Evolutionary conservation across 2,797 vertebrate species (phyloP).

Genomic region (Centroberyx gerrardi): DNA sequence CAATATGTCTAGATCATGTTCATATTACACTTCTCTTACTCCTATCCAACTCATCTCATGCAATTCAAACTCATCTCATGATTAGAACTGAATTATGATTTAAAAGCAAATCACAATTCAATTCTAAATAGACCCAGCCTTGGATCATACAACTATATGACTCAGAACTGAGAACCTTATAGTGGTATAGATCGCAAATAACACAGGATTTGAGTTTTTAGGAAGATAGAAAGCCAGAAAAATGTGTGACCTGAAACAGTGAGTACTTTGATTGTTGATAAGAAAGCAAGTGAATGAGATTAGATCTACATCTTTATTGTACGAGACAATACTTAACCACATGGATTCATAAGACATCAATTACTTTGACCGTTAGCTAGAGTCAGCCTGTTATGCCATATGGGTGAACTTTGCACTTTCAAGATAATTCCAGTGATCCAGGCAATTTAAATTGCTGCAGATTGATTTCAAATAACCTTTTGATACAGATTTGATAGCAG

Average conservation of each 20-base stretch:
- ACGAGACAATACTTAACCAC: neutral
- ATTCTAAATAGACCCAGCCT: neutral
- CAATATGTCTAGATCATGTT: neutral
- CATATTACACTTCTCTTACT: neutral
- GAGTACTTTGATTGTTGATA: neutral
- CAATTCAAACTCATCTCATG: neutral
- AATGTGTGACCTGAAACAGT: neutral
- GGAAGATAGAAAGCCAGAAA: no score
- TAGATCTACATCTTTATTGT: conserved; percentile 15
- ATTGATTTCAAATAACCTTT: conserved; percentile 29
- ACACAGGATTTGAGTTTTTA: no score
- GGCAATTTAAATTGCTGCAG: neutral
- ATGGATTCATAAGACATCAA: neutral
- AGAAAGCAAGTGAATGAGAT: conserved; percentile 14
- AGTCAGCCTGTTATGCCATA: neutral
- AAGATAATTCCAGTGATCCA: neutral
- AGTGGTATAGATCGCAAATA: conserved; percentile 14
- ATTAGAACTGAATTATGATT: neutral
- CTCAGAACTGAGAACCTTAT: neutral
- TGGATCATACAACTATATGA: neutral
- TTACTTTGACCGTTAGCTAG: neutral
- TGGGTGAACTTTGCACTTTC: conserved; percentile 5
- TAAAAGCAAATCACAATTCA: neutral
- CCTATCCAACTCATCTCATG: neutral
- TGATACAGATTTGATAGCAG: conserved; percentile 33